Evolutionary conservation across 2,888 invertebrate genomes (phyloP).

Genomic region (Ophion costatus): DNA sequence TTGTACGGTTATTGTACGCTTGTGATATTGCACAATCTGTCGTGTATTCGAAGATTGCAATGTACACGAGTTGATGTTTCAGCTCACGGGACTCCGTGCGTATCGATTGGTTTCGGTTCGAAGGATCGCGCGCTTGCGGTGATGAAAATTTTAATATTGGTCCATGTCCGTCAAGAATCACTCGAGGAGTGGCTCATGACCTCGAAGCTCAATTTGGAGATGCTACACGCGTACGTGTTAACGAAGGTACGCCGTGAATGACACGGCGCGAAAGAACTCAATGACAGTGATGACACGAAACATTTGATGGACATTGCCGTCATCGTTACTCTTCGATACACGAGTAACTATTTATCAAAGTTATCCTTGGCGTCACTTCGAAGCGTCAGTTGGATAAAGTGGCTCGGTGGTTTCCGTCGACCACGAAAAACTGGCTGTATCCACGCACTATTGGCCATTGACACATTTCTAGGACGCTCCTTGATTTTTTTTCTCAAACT

Average conservation of each 20-base stretch:
- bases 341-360: not conserved
- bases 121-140: conserved; percentile 13
- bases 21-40: conserved; percentile 19
- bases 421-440: not conserved
- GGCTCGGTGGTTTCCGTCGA: not conserved
- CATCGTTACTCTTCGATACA: conserved; percentile 13
- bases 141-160: conserved; percentile 47
- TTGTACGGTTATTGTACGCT: conserved; percentile 11
- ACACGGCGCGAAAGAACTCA: not conserved
- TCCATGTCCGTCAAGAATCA: conserved; percentile 46
- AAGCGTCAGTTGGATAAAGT: not conserved
- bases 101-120: conserved; percentile 22
- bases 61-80: conserved; percentile 1
- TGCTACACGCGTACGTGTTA: not conserved
- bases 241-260: conserved; percentile 14
- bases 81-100: not conserved
- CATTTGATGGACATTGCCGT: conserved; percentile 42
- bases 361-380: not conserved
- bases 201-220: conserved; percentile 46
- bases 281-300: conserved; percentile 28
- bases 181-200: conserved; percentile 47
- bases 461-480: too few species aligned
- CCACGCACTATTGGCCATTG: not conserved
- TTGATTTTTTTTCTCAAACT: too few species aligned
- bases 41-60: conserved; percentile 24